Conservation (phyloP, 2,888 invertebrate genomes). For the Lycia hirtaria region DNA sequence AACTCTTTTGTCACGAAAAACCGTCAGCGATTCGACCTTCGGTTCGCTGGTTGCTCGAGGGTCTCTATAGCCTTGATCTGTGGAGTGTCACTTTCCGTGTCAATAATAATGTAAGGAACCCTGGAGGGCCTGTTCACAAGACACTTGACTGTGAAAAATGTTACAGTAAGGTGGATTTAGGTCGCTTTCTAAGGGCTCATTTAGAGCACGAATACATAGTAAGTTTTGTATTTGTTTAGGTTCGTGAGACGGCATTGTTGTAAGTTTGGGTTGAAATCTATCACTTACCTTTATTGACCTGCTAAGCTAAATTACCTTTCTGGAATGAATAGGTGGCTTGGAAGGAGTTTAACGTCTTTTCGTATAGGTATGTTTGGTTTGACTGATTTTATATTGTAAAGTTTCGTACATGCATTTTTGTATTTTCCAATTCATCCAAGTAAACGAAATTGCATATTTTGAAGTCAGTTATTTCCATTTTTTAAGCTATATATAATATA, state of each 20-base stretch:
- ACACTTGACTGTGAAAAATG: slow-evolving; percentile 30
- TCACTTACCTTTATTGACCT: not conserved
- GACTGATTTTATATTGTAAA: too few species aligned
- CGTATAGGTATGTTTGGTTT: too few species aligned
- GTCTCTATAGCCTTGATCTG: slow-evolving; percentile 52
- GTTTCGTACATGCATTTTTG: too few species aligned
- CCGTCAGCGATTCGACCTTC: slow-evolving; percentile 31
- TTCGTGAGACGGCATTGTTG: not conserved
- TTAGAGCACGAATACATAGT: slow-evolving; percentile 2
- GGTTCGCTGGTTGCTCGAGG: slow-evolving; percentile 42
- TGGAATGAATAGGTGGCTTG: too few species aligned
- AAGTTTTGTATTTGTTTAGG: not conserved
- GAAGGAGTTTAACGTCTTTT: too few species aligned
- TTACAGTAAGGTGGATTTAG: slow-evolving; percentile 27
- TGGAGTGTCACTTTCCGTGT: slow-evolving; percentile 53
- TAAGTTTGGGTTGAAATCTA: not conserved
- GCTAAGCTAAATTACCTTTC: too few species aligned
- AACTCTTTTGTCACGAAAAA: slow-evolving; percentile 40
- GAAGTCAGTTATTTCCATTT: too few species aligned
- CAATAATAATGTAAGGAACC: slow-evolving; percentile 55
- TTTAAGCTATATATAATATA: too few species aligned
- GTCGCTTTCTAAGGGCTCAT: slow-evolving; percentile 9
- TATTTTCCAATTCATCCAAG: too few species aligned
- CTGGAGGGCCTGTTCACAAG: slow-evolving; percentile 18
- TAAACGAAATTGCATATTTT: too few species aligned